These are phyloP conservation scores for Pemphigus obesinymphae DNA, from an alignment of 1,140 invertebrate species.

Conservation along the genomic window DNA sequence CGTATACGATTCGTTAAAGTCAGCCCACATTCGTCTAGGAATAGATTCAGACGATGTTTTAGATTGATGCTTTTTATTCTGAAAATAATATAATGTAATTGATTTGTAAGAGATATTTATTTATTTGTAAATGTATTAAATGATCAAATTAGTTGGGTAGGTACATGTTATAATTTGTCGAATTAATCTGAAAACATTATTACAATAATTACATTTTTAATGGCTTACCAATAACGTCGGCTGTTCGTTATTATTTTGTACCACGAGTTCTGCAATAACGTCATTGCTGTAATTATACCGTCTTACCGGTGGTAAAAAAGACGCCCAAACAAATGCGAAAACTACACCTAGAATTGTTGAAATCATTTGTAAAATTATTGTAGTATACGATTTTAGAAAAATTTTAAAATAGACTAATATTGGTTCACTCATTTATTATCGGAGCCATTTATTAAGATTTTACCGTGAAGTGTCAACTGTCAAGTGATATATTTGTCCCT, in stretches of 20 bases:
- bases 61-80: not conserved
- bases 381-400: too few relatives aligned
- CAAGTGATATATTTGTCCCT: too few relatives aligned
- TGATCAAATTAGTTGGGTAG: too few relatives aligned
- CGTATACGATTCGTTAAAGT: constrained; percentile 31
- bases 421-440: too few relatives aligned
- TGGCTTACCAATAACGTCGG: not conserved
- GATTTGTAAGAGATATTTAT: too few relatives aligned
- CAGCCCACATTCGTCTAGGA: not conserved
- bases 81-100: not conserved
- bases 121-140: too few relatives aligned
- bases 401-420: too few relatives aligned
- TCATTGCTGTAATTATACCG: not conserved
- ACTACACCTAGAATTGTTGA: constrained; percentile 18
- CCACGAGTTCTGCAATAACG: not conserved
- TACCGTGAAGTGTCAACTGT: too few relatives aligned
- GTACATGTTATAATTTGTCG: too few relatives aligned
- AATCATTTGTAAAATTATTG: too few relatives aligned
- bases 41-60: not conserved
- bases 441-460: too few relatives aligned
- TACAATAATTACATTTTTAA: not conserved
- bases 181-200: too few relatives aligned
- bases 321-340: constrained; percentile 26
- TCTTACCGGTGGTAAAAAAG: constrained; percentile 24
- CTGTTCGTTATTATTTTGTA: not conserved